Conservation (phyloP, 2,113 vertebrate genomes). For the Lycaon pictus region DNA sequence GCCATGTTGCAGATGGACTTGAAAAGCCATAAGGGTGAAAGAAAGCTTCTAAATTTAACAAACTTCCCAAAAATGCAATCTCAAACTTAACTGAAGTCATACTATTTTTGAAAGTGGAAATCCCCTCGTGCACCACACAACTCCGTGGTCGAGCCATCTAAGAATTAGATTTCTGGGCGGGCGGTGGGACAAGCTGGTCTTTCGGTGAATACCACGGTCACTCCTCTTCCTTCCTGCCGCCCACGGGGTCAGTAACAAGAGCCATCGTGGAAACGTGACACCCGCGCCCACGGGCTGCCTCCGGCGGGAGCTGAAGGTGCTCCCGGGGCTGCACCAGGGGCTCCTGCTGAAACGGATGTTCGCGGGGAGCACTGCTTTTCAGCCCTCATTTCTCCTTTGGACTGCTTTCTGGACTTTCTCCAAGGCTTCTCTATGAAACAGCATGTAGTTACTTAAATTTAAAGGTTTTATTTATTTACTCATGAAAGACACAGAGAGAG, state of each 20-base stretch:
- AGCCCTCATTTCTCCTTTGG: background rate
- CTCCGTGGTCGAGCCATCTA: slow-evolving; percentile 76
- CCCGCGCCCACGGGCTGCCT: background rate
- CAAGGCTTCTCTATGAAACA: background rate
- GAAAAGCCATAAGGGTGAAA: background rate
- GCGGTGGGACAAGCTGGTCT: background rate
- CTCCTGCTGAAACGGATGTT: background rate
- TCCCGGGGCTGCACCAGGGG: fast-evolving
- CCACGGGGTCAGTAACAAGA: slow-evolving; percentile 45
- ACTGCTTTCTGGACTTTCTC: background rate
- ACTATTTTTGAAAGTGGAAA: slow-evolving; percentile 84
- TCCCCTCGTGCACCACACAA: slow-evolving; percentile 73
- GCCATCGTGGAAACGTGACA: slow-evolving; percentile 31
- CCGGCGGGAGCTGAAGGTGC: background rate
- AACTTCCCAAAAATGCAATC: slow-evolving; percentile 82
- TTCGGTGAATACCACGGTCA: slow-evolving; percentile 39
- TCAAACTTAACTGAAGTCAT: slow-evolving; percentile 67
- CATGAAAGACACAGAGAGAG: too few relatives aligned
- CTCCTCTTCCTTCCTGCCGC: slow-evolving; percentile 80
- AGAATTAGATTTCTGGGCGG: slow-evolving; percentile 66
- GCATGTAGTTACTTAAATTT: background rate
- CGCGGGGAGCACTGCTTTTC: background rate
- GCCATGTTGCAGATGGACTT: background rate
- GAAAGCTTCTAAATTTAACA: slow-evolving; percentile 76
- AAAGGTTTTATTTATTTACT: too few relatives aligned